These are phyloP conservation scores for Oxyura jamaicensis DNA, from an alignment of 2,113 vertebrate genomes.

Conservation along the genomic window DNA sequence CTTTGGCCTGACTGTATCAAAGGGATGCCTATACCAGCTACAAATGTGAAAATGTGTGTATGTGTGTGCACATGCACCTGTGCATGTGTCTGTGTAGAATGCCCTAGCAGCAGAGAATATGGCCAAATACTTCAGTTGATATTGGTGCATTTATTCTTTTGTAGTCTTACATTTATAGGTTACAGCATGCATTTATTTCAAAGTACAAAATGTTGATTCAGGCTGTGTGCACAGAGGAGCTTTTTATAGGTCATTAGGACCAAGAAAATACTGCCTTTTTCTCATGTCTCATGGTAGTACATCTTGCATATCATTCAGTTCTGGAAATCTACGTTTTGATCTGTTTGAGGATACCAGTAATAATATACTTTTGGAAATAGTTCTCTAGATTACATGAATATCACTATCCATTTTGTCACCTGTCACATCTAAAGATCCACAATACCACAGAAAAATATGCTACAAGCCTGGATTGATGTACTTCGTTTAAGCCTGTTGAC, in stretches of 20 bases:
- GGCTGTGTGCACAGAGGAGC: background rate
- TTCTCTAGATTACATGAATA: conserved; percentile 37
- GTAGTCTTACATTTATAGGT: background rate
- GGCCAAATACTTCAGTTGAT: background rate
- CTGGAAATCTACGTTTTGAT: conserved; percentile 41
- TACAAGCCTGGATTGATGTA: conserved; percentile 19
- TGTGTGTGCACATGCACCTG: accelerated
- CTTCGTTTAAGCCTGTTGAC: conserved; percentile 57
- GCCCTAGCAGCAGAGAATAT: background rate
- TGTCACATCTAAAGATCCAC: conserved; percentile 36
- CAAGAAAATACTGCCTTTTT: background rate
- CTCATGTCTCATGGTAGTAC: background rate
- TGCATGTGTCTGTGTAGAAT: accelerated
- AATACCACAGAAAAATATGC: conserved; percentile 25
- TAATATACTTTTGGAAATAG: conserved; percentile 42
- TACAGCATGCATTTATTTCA: background rate
- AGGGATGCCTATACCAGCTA: background rate
- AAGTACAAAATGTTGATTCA: conserved; percentile 6
- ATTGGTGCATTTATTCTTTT: background rate
- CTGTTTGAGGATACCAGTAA: conserved; percentile 33
- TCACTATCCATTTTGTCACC: conserved; percentile 47
- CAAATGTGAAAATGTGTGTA: accelerated
- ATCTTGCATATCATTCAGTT: background rate
- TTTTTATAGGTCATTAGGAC: conserved; percentile 45
- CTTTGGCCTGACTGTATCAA: background rate